These are phyloP conservation scores for Leptinotarsa peninsularis DNA, from an alignment of 2,888 invertebrate genomes.

Conservation along the genomic window DNA sequence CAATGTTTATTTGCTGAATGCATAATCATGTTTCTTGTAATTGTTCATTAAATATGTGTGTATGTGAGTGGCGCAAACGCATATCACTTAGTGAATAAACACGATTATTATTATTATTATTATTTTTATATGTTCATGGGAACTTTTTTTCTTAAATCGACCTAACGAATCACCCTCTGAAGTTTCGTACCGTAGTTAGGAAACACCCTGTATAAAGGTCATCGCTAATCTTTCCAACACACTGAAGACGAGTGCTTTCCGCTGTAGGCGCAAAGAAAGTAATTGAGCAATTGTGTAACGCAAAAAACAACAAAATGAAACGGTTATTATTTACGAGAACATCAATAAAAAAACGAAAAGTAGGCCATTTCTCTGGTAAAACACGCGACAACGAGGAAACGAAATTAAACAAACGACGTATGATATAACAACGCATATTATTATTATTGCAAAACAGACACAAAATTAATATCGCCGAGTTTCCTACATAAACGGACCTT, in stretches of 20 bases:
- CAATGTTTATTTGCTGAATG: too few relatives aligned
- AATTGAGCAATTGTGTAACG: conserved; percentile 4
- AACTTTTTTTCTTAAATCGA: too few relatives aligned
- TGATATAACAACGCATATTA: conserved; percentile 43
- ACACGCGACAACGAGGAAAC: conserved; percentile 41
- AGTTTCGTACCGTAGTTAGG: too few relatives aligned
- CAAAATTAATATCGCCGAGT: conserved; percentile 1
- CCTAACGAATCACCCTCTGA: too few relatives aligned
- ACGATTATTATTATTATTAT: too few relatives aligned
- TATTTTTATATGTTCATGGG: too few relatives aligned
- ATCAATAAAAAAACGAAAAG: conserved; percentile 29
- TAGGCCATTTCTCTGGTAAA: conserved; percentile 39
- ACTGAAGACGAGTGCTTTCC: not conserved
- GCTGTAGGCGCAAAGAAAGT: not conserved
- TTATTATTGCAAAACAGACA: conserved; percentile 40
- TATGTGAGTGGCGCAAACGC: too few relatives aligned
- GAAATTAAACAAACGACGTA: conserved; percentile 40
- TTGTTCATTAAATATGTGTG: too few relatives aligned
- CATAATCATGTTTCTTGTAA: too few relatives aligned
- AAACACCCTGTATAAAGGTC: too few relatives aligned
- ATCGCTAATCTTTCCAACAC: not conserved
- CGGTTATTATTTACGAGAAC: conserved; percentile 32
- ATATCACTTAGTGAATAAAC: too few relatives aligned
- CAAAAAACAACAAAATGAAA: conserved; percentile 6
- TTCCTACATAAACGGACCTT: not conserved